phyloP scores from a whole-genome alignment of 2,797 vertebrate genomes.

The Alcedo quadribrachys region DNA sequence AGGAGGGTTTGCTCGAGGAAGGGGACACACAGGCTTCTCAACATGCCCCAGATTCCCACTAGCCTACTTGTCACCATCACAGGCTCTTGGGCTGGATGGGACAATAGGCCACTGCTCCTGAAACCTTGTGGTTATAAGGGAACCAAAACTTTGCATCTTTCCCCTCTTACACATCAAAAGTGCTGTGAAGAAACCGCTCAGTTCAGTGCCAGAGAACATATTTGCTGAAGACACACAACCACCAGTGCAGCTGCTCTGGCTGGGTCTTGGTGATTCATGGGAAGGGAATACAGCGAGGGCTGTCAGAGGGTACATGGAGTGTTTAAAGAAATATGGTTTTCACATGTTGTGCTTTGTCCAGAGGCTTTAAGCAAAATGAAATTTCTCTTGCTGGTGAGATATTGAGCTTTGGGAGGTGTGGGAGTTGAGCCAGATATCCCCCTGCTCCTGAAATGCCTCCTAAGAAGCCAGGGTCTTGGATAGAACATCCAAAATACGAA shows the following conservation, averaged over 20 bases:
- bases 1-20: background rate
- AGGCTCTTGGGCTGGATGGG: background rate
- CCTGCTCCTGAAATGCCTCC: background rate
- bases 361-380: background rate
- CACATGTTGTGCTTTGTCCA: background rate
- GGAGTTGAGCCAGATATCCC: background rate
- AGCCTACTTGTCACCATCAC: accelerated
- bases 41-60: background rate
- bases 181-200: background rate
- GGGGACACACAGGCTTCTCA: background rate
- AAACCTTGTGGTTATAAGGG: accelerated
- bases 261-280: background rate
- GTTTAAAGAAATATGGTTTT: background rate
- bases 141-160: background rate
- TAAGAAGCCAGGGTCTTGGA: accelerated
- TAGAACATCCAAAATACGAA: background rate
- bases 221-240: constrained; percentile 7
- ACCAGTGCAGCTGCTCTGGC: constrained; percentile 15
- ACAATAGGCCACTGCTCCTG: accelerated
- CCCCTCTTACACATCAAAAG: background rate
- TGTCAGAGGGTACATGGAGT: background rate
- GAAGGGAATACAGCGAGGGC: background rate
- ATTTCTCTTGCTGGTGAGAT: background rate
- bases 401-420: accelerated
- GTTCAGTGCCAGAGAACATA: background rate